Evolutionary conservation across 2,113 vertebrate genomes (phyloP).

Genomic region (Rhagologus leucostigma): DNA sequence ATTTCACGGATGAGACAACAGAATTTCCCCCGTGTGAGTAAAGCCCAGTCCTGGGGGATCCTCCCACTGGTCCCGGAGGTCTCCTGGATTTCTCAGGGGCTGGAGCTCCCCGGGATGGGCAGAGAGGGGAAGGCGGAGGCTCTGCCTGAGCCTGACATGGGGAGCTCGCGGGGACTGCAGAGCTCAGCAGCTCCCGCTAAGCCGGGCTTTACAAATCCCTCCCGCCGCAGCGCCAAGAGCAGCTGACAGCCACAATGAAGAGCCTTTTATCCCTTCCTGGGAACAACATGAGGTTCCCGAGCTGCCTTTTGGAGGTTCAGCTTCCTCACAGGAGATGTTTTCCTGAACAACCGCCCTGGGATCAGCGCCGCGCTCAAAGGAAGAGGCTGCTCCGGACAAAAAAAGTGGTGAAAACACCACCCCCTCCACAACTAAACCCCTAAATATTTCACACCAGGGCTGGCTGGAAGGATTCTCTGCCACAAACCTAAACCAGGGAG

Average conservation of each 20-base stretch:
- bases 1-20: rapidly evolving
- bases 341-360: background rate
- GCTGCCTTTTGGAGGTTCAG: background rate
- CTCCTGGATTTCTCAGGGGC: rapidly evolving
- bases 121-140: background rate
- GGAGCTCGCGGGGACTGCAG: background rate
- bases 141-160: background rate
- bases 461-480: background rate
- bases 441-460: no score
- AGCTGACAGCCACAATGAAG: background rate
- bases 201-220: background rate
- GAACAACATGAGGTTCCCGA: background rate
- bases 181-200: conserved; percentile 5
- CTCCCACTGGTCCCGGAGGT: rapidly evolving
- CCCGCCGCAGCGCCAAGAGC: background rate
- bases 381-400: rapidly evolving
- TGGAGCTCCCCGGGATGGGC: background rate
- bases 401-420: background rate
- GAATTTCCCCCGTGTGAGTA: rapidly evolving
- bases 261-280: background rate
- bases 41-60: rapidly evolving
- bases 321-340: background rate
- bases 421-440: background rate
- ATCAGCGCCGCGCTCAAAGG: background rate
- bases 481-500: rapidly evolving